phyloP scores from a whole-genome alignment of 2,888 invertebrate genomes.

The Herminia tarsipennalis region DNA sequence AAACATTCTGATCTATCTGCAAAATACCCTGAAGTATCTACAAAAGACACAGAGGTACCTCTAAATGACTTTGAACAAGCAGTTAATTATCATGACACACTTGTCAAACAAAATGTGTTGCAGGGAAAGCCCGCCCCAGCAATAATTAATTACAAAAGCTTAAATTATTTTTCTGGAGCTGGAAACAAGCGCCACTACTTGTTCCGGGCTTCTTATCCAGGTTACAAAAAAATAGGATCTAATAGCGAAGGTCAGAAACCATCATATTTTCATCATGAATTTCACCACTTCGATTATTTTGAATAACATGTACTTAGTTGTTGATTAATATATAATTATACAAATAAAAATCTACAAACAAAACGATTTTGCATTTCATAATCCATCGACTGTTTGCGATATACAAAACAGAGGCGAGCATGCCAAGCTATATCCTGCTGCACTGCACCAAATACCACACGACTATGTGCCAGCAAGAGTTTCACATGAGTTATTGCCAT shows the following conservation, averaged over 20 bases:
- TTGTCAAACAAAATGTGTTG: too few species aligned
- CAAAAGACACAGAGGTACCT: neutral
- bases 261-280: constrained; percentile 63
- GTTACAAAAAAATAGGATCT: too few species aligned
- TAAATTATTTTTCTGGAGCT: constrained; percentile 35
- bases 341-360: constrained; percentile 6
- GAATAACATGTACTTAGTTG: constrained; percentile 29
- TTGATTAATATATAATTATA: constrained; percentile 7
- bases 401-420: constrained; percentile 36
- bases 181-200: constrained; percentile 39
- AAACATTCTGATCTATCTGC: neutral
- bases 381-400: constrained; percentile 48
- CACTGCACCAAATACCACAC: constrained; percentile 49
- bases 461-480: constrained; percentile 40
- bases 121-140: constrained; percentile 23
- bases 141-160: constrained; percentile 35
- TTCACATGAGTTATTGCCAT: neutral
- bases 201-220: constrained; percentile 38
- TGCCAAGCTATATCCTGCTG: constrained; percentile 49
- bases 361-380: constrained; percentile 39
- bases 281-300: constrained; percentile 60
- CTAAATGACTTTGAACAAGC: neutral
- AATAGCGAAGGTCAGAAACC: constrained; percentile 31
- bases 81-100: constrained; percentile 4
- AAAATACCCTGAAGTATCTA: neutral